Evolutionary conservation across 2,113 vertebrate genomes (phyloP).

Genomic region (Antennarius striatus): DNA sequence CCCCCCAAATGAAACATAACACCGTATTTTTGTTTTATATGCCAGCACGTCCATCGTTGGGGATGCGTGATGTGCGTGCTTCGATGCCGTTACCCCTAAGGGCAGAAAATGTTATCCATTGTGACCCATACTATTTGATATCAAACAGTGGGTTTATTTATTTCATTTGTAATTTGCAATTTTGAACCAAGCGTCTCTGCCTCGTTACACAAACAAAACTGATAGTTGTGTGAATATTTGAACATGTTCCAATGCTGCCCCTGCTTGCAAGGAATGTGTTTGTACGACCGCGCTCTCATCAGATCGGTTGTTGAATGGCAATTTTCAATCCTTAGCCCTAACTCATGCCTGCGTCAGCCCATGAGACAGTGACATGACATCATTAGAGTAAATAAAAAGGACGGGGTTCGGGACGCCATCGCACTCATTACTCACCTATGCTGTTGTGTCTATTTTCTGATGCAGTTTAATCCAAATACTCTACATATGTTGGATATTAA

Average conservation of each 20-base stretch:
- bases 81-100: constrained; percentile 48
- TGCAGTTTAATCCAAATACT: background rate
- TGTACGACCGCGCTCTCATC: background rate
- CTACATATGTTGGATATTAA: background rate
- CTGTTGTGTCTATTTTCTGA: constrained; percentile 5
- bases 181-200: constrained; percentile 1
- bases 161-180: background rate
- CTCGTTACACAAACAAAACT: constrained; percentile 2
- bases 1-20: constrained; percentile 41
- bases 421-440: background rate
- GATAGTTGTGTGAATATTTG: constrained; percentile 24
- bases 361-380: background rate
- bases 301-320: background rate
- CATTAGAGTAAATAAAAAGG: constrained; percentile 6
- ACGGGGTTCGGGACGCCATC: background rate
- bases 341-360: background rate
- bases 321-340: background rate
- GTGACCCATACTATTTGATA: constrained; percentile 68
- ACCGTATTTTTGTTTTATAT: constrained; percentile 46
- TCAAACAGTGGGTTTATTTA: constrained; percentile 69
- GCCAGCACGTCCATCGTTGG: constrained; percentile 61
- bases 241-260: background rate
- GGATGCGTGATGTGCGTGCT: constrained; percentile 60
- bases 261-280: background rate
- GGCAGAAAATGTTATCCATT: constrained; percentile 65